Conservation (phyloP, 2,797 vertebrate genomes). For the Danio jaintianensis region DNA sequence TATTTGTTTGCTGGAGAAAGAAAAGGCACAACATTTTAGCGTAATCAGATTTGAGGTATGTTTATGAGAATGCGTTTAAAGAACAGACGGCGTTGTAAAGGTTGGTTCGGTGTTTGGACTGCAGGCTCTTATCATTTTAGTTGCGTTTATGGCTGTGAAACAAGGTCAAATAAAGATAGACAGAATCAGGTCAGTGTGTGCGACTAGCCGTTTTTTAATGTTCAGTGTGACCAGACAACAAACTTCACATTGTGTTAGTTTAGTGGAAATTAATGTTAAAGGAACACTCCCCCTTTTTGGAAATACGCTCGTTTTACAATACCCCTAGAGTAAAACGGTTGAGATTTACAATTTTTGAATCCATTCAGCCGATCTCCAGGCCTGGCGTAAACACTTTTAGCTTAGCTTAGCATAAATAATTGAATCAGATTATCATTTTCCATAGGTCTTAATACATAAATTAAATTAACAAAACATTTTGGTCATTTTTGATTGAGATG, state of each 20-base stretch:
- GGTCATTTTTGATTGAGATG: too few species aligned
- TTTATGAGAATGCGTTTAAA: constrained; percentile 10
- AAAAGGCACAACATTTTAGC: constrained; percentile 32
- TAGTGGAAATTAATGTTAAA: too few species aligned
- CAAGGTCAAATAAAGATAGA: constrained; percentile 49
- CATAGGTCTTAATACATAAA: too few species aligned
- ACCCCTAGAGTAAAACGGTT: too few species aligned
- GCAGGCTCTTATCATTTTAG: constrained; percentile 52
- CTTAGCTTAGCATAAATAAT: too few species aligned
- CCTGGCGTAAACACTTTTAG: too few species aligned
- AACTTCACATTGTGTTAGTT: background rate
- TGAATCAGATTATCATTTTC: too few species aligned
- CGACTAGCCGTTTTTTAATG: constrained; percentile 24
- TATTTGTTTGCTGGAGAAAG: constrained; percentile 30
- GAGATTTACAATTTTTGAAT: too few species aligned
- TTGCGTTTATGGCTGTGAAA: constrained; percentile 48
- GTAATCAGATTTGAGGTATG: constrained; percentile 11
- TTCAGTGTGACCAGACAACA: background rate
- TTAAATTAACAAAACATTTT: too few species aligned
- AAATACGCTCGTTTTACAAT: too few species aligned
- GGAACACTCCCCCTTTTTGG: too few species aligned
- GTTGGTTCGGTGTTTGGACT: constrained; percentile 30
- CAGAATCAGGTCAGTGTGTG: constrained; percentile 27
- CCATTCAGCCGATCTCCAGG: too few species aligned
- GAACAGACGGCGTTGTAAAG: background rate